A percentile compares a stretch with the other conserved stretches of the same genome.
phyloP scores from a whole-genome alignment of 2,797 vertebrate genomes.

The Alca torda region DNA sequence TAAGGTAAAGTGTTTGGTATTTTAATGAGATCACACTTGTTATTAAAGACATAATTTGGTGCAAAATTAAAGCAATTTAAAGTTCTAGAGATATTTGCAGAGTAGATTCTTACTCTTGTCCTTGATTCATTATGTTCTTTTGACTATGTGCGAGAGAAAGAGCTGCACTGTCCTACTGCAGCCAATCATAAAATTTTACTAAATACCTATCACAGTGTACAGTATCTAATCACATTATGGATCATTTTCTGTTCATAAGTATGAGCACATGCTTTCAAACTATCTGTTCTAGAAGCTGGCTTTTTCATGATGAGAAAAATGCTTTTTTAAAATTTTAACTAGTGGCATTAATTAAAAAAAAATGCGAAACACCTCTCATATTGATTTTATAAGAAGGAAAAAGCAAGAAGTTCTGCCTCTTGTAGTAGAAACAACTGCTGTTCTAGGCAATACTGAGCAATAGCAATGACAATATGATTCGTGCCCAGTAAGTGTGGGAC shows the following conservation, averaged over 20 bases:
- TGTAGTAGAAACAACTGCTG: background rate
- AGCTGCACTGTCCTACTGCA: background rate
- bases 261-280: background rate
- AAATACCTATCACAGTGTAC: background rate
- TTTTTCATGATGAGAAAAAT: background rate
- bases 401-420: background rate
- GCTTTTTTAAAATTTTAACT: background rate
- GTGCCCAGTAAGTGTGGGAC: background rate
- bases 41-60: background rate
- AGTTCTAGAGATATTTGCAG: background rate
- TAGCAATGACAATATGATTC: background rate
- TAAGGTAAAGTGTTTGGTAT: background rate
- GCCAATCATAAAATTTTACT: constrained; percentile 20
- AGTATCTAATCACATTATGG: background rate
- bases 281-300: background rate
- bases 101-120: background rate
- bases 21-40: background rate
- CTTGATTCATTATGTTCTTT: background rate
- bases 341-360: background rate
- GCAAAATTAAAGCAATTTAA: background rate
- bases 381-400: background rate
- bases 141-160: constrained; percentile 10
- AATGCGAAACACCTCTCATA: background rate
- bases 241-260: background rate
- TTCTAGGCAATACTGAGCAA: background rate